Conservation (phyloP, 2,888 invertebrate species). For the Drosophila ustulata region DNA sequence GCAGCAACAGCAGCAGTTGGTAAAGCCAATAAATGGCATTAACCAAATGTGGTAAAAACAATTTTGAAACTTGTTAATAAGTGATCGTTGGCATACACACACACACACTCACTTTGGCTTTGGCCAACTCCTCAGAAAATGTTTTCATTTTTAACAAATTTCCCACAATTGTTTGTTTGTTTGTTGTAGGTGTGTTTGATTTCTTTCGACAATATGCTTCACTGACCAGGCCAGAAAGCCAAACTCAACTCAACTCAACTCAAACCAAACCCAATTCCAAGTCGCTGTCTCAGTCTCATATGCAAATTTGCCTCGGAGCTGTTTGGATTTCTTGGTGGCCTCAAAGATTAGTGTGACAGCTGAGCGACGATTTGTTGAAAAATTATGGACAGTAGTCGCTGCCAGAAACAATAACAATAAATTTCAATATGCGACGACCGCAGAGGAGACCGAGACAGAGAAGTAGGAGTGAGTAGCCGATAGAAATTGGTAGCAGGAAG, state of each 20-base stretch:
- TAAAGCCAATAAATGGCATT: slow-evolving; percentile 77
- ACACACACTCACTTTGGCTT: slow-evolving; percentile 18
- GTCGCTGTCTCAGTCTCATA: slow-evolving; percentile 43
- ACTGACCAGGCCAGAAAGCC: slow-evolving; percentile 63
- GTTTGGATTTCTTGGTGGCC: slow-evolving; percentile 36
- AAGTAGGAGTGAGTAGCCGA: slow-evolving; percentile 3
- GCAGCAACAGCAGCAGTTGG: slow-evolving; percentile 14
- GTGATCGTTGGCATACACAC: slow-evolving; percentile 53
- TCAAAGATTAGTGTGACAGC: slow-evolving; percentile 78
- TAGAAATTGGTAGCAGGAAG: slow-evolving; percentile 60
- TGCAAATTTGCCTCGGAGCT: slow-evolving; percentile 60
- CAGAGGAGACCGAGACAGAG: neutral
- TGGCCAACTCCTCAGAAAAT: slow-evolving; percentile 24
- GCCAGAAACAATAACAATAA: slow-evolving; percentile 76
- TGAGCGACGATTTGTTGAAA: slow-evolving; percentile 81
- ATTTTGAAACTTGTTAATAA: slow-evolving; percentile 78
- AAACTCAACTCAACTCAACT: slow-evolving; percentile 27
- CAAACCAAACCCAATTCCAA: slow-evolving; percentile 16
- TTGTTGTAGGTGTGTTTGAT: slow-evolving; percentile 60
- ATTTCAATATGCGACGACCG: slow-evolving; percentile 59
- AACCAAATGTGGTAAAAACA: slow-evolving; percentile 79
- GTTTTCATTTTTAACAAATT: slow-evolving; percentile 58
- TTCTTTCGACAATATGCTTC: slow-evolving; percentile 69
- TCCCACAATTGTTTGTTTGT: slow-evolving; percentile 67
- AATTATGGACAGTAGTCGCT: slow-evolving; percentile 80